Percentiles rank a stretch among this genome's conserved stretches.
Evolutionary conservation across 2,797 vertebrate species (phyloP).

Genomic region (Phaenicophaeus curvirostris): DNA sequence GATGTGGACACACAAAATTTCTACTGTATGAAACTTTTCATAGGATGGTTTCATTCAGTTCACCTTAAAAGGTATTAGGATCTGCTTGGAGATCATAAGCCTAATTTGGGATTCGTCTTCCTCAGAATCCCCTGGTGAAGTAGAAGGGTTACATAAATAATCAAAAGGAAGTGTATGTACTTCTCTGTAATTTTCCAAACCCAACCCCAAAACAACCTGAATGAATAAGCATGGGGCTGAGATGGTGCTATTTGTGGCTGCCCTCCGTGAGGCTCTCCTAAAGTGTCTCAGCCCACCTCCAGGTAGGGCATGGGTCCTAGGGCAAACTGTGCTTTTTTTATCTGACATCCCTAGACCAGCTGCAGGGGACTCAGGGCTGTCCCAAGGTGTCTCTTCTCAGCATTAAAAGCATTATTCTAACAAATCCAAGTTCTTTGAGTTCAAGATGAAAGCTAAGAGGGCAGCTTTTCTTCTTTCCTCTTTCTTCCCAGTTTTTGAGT

Average conservation of each 20-base stretch:
- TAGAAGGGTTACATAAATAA: neutral
- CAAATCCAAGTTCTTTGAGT: neutral
- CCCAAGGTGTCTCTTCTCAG: neutral
- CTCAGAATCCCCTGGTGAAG: neutral
- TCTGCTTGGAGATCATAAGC: neutral
- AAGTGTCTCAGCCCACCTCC: neutral
- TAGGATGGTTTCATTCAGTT: neutral
- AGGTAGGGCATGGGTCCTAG: neutral
- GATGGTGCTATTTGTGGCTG: neutral
- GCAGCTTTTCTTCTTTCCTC: neutral
- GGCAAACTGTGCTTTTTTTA: neutral
- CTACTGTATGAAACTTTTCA: neutral
- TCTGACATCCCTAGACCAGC: neutral
- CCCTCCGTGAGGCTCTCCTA: neutral
- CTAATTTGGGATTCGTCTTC: slow-evolving; percentile 2
- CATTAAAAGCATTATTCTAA: neutral
- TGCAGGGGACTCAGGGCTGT: neutral
- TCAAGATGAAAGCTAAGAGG: neutral
- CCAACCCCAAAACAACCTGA: neutral
- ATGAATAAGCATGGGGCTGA: neutral
- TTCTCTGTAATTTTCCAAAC: neutral
- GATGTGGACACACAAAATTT: neutral
- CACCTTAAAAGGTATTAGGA: neutral
- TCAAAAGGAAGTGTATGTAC: neutral
- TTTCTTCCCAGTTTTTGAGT: neutral